Percentiles rank a stretch among this genome's conserved stretches.
phyloP scores from a whole-genome alignment of 2,888 invertebrate species.

The Caradrina kadenii region DNA sequence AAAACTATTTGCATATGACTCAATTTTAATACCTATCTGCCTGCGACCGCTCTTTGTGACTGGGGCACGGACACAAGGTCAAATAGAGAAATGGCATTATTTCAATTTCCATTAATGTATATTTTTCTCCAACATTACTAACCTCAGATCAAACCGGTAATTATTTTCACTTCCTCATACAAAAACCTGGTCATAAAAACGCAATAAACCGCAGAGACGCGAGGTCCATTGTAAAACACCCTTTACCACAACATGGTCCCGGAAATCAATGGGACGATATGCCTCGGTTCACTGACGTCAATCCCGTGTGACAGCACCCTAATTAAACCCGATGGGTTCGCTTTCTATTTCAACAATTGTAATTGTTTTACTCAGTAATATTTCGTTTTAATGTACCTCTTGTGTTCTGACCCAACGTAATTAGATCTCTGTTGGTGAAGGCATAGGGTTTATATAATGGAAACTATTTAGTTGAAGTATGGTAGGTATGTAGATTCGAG shows the following conservation, averaged over 20 bases:
- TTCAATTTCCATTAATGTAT: too few relatives aligned
- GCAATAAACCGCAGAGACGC: conserved; percentile 10
- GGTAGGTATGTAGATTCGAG: background rate
- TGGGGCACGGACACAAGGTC: too few relatives aligned
- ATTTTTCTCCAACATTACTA: background rate
- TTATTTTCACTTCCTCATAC: background rate
- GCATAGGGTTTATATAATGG: conserved; percentile 2
- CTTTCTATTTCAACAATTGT: conserved; percentile 56
- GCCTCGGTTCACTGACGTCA: conserved; percentile 54
- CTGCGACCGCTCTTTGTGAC: too few relatives aligned
- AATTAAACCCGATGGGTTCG: conserved; percentile 73
- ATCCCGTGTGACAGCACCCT: conserved; percentile 70
- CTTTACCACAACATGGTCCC: conserved; percentile 45
- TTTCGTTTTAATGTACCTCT: conserved; percentile 51
- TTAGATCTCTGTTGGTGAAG: conserved; percentile 38
- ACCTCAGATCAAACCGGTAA: background rate
- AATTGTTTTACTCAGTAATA: conserved; percentile 57
- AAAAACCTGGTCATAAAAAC: conserved; percentile 13
- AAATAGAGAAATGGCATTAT: too few relatives aligned
- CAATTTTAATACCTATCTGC: too few relatives aligned
- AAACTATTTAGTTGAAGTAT: conserved; percentile 21
- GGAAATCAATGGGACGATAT: conserved; percentile 68
- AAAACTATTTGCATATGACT: too few relatives aligned
- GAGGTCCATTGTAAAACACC: conserved; percentile 29
- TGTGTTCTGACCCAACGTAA: conserved; percentile 46